Base-by-base conservation (phyloP, 1,140 invertebrate genomes). In the Ridgeia piscesae region DNA sequence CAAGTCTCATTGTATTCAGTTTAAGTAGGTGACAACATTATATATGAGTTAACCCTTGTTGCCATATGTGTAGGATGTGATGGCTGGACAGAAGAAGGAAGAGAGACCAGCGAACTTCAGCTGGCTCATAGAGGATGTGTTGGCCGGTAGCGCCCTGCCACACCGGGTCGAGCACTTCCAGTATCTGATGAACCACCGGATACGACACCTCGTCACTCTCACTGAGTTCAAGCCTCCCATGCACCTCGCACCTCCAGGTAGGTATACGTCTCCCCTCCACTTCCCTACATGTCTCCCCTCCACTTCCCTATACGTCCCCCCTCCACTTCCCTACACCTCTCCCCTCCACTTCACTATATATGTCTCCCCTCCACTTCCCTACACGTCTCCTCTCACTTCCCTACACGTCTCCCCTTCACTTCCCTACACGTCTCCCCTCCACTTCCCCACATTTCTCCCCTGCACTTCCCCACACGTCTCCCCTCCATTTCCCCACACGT, bases 71-170 rank as follows among this genome's bases (percentile, higher is more conserved):
- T 77, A 77, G 58, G 27, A 77, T 77, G 58, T 31, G 27, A 77
- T 77, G 58, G 58, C 58, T 4, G 58, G 58, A 77, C 58, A 77
- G 27, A 0, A 77, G 58, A 77, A 77, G 27, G 58, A 1, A 77
- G 58, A 91, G 91, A 35, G 34, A 91, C 91, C 91, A 58, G 34
- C 33, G 4, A 91, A 91, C 91, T 91, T 91, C 91, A 35, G 34
- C 48, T 91, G 91, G 91, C 34, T 91, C 34, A 91, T 91, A 2
- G 35, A 35, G 33, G 17, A 50, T 14, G 91, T 91, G 35, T 50
- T 91, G 34, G 91, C 91, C n/a, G 91, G 91, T 58, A 48, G 35
- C n/a, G 34, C 91, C 33, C n/a, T 91, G 34, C 91, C 91, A 27
- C 34, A 50, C 21, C 34, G 33, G 48, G 33, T 58, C 34, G 34